Percentiles rank a stretch among this genome's conserved stretches.
Conservation (phyloP, 1,140 invertebrate species). For the Bombus difficillimus region DNA sequence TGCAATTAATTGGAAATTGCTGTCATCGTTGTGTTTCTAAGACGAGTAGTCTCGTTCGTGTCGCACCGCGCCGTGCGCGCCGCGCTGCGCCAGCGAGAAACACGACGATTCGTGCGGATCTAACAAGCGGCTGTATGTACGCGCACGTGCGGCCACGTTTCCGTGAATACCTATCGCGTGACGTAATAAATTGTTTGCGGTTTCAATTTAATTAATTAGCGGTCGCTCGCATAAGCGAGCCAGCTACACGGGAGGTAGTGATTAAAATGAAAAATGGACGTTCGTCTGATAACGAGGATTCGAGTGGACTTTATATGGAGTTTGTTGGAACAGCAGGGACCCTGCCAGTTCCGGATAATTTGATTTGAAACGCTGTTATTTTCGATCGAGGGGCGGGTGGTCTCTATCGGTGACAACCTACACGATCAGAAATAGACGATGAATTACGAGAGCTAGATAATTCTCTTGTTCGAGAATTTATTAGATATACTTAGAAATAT, state of each 20-base stretch:
- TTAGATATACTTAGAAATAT: neutral
- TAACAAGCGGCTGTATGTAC: neutral
- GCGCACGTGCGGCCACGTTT: slow-evolving; percentile 18
- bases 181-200: slow-evolving; percentile 63
- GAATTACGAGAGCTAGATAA: slow-evolving; percentile 1
- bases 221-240: slow-evolving; percentile 28
- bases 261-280: slow-evolving; percentile 62
- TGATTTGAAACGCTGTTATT: slow-evolving; percentile 19
- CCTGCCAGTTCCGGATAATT: slow-evolving; percentile 23
- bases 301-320: slow-evolving; percentile 43
- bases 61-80: too few species aligned
- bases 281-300: slow-evolving; percentile 48
- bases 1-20: slow-evolving; percentile 75
- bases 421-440: neutral
- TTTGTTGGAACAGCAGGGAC: slow-evolving; percentile 19
- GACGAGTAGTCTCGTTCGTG: slow-evolving; percentile 29
- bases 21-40: slow-evolving; percentile 60
- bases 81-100: neutral
- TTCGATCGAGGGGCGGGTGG: neutral
- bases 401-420: neutral
- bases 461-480: slow-evolving; percentile 16
- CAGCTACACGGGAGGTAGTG: slow-evolving; percentile 21
- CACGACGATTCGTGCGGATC: neutral
- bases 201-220: slow-evolving; percentile 68
- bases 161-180: slow-evolving; percentile 45